phyloP scores from a whole-genome alignment of 2,113 vertebrate species.

The Cebus imitator region DNA sequence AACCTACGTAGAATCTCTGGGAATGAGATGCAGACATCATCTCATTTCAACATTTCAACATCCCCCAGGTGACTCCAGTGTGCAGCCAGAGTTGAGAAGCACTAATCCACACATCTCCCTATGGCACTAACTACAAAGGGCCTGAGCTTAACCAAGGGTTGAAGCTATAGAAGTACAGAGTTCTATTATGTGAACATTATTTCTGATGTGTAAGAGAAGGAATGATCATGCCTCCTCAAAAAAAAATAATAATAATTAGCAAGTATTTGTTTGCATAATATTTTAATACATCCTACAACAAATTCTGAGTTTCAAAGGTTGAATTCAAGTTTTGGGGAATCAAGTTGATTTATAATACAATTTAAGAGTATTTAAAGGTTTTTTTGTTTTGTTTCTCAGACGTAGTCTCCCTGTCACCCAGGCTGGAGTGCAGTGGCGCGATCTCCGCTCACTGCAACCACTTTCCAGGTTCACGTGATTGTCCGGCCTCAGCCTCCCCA shows the following conservation, averaged over 20 bases:
- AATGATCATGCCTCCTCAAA: not conserved
- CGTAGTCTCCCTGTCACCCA: no score
- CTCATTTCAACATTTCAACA: not conserved
- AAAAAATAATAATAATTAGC: not conserved
- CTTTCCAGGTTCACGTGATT: no score
- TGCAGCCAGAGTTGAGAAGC: not conserved
- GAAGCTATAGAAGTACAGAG: not conserved
- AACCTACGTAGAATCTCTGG: not conserved
- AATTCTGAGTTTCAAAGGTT: slow-evolving; percentile 25
- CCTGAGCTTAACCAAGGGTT: not conserved
- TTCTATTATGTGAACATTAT: not conserved
- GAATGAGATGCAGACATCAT: not conserved
- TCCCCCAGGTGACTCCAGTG: not conserved
- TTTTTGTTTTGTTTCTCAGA: not conserved
- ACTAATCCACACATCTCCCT: not conserved
- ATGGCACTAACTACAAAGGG: not conserved
- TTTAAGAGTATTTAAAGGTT: not conserved
- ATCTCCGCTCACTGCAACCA: no score
- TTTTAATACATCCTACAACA: not conserved
- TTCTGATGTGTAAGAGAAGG: not conserved
- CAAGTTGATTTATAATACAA: not conserved
- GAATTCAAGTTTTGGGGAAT: not conserved
- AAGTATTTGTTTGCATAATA: not conserved
- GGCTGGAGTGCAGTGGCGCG: no score
- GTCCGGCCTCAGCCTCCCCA: no score